Conservation (phyloP, 2,113 vertebrate species). For the Atlantisia rogersi region DNA sequence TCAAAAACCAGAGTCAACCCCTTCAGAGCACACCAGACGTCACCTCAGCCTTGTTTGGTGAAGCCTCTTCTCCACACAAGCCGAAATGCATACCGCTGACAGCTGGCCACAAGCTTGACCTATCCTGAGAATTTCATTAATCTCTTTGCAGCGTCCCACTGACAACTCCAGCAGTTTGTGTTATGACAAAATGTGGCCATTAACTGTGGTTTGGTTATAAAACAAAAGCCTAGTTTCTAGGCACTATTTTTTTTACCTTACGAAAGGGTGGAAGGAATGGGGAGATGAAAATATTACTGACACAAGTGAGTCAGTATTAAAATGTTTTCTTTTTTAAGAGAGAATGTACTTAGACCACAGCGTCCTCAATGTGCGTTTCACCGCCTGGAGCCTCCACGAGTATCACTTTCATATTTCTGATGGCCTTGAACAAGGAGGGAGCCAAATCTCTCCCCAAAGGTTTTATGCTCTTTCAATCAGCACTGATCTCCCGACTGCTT, state of each 20-base stretch:
- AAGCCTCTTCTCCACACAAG: background rate
- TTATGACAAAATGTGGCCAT: background rate
- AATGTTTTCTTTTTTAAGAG: constrained; percentile 40
- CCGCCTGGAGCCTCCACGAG: background rate
- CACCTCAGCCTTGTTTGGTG: background rate
- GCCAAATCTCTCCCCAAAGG: background rate
- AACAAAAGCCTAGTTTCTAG: constrained; percentile 40
- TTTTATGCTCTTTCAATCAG: background rate
- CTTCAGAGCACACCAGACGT: background rate
- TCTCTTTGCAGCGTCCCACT: background rate
- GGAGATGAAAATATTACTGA: constrained; percentile 36
- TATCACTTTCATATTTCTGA: background rate
- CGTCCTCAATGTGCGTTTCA: background rate
- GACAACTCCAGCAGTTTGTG: constrained; percentile 15
- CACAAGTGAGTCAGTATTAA: constrained; percentile 46
- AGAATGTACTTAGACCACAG: background rate
- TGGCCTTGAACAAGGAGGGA: background rate
- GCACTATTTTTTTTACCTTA: constrained; percentile 38
- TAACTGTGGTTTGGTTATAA: background rate
- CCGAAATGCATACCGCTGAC: background rate
- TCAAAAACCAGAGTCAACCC: background rate
- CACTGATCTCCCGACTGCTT: background rate
- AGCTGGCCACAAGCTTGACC: constrained; percentile 18
- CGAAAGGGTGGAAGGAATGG: background rate
- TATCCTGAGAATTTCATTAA: constrained; percentile 7